phyloP scores from a whole-genome alignment of 2,797 vertebrate species.

The Danio tinwini region DNA sequence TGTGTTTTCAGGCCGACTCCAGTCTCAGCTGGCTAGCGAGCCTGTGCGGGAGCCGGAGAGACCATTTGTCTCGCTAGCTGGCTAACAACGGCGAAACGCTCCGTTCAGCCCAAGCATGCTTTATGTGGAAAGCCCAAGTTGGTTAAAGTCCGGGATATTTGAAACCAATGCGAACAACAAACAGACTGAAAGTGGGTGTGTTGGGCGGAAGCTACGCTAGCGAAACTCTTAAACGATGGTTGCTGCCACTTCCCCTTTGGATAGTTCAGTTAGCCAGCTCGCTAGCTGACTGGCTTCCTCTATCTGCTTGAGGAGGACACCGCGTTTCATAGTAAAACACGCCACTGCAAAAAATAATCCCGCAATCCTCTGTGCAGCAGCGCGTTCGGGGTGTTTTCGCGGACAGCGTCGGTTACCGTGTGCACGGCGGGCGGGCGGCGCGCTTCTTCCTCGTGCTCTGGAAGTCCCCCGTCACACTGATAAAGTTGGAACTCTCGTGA shows the following conservation, averaged over 20 bases:
- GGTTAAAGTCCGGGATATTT: slow-evolving; percentile 7
- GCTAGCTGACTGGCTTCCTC: slow-evolving; percentile 55
- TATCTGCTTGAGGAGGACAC: slow-evolving; percentile 19
- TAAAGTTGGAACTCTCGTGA: slow-evolving; percentile 72
- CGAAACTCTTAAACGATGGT: slow-evolving; percentile 51
- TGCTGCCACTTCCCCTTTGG: slow-evolving; percentile 62
- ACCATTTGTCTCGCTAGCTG: slow-evolving; percentile 35
- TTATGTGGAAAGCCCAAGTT: not conserved
- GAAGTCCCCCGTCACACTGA: slow-evolving; percentile 48
- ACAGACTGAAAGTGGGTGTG: slow-evolving; percentile 49
- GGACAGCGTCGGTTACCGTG: not conserved
- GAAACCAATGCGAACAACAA: slow-evolving; percentile 43
- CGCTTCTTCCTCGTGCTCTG: slow-evolving; percentile 43
- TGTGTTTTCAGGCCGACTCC: slow-evolving; percentile 33
- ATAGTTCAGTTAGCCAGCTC: slow-evolving; percentile 60
- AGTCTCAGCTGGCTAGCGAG: slow-evolving; percentile 48
- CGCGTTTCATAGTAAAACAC: not conserved
- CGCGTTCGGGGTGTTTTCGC: not conserved
- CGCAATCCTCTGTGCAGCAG: not conserved
- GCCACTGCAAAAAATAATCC: not conserved
- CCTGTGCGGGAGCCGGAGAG: slow-evolving; percentile 51
- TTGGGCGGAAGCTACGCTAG: slow-evolving; percentile 40
- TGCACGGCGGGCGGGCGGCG: not conserved
- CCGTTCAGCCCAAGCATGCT: slow-evolving; percentile 10
- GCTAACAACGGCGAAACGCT: slow-evolving; percentile 33